Evolutionary conservation across 2,888 invertebrate species (phyloP), one percentile per base, ranked within the genome.

Genomic region (Netelia fuscicornis): DNA sequence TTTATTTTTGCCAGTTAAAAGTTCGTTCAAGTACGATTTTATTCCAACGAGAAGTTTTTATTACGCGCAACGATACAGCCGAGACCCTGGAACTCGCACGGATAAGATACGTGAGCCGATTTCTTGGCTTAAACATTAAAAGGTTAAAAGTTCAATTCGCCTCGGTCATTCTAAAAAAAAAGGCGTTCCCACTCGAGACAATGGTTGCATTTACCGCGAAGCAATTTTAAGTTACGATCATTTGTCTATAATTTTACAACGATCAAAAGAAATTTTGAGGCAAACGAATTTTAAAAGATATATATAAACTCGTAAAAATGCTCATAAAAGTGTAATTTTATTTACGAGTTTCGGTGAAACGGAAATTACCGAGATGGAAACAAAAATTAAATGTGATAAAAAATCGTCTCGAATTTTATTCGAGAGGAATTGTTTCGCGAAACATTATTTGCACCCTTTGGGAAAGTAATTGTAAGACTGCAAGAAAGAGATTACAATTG

Each of bases 111-210:
- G 52, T 65, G 60, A 65, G 70, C 60, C 65, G 68, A 56, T 62
- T 70, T 76, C 62, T 70, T 71, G n/a, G 37, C 37, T 37, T 58
- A 23, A 58, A 37, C 64, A 37, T 70, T 71, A 25, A 70, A 75
- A 76, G 64, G 58, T 64, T 48, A 58, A 80, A 83, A 83, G 79
- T 56, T 83, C 83, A 68, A 83, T 48, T 68, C 58, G 17, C 20
- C 23, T 25, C 17, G 70, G 13, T 25, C 37, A 71, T 60, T 52
- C 70, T 37, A 23, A 10, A 71, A 58, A 62, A 13, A 17, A 30
- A 11, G 37, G 37, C 44, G 23, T 30, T 64, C 68, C 62, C 17
- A 54, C 17, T 48, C 52, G 11, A 25, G 37, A 65, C 68, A 62
- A 25, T 5, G 23, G 13, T 74, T n/a, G n/a, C 3, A 52, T 37